These are phyloP conservation scores for Actinia tenebrosa DNA, from an alignment of 64 coral and sea anemone species.

Conservation along the genomic window DNA sequence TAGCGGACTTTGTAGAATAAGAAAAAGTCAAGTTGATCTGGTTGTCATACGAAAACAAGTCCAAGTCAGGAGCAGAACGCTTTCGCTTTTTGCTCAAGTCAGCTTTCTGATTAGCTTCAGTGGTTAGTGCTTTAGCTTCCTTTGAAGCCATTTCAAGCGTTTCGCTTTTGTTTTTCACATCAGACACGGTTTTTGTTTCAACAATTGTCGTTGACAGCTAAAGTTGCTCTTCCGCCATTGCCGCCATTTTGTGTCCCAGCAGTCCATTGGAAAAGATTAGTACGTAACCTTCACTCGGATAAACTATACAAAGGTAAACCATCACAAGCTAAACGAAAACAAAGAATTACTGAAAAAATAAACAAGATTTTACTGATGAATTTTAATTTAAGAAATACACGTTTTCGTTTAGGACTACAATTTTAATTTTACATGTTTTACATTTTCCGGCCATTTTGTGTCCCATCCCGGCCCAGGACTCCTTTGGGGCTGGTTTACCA, in stretches of 20 bases:
- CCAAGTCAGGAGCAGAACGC: neutral
- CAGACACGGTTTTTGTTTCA: neutral
- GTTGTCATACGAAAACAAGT: conserved; percentile 18
- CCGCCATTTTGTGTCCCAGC: conserved; percentile 18
- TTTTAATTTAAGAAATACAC: neutral
- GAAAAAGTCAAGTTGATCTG: neutral
- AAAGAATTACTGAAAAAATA: neutral
- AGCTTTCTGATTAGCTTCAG: neutral
- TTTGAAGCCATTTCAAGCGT: neutral
- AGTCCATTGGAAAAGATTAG: neutral
- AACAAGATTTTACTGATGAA: neutral
- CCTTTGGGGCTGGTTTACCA: neutral
- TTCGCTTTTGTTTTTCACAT: neutral
- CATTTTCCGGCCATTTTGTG: neutral
- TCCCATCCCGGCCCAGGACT: neutral
- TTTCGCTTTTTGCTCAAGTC: conserved; percentile 14
- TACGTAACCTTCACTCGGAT: neutral
- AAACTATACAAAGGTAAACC: neutral
- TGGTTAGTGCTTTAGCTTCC: neutral
- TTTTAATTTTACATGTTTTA: neutral
- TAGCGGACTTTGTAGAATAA: neutral
- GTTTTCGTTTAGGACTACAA: neutral
- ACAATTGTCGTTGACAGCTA: neutral
- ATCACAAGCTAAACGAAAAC: neutral
- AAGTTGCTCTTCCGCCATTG: neutral